Conservation (phyloP, 92 coral and sea anemone species). For the Zoanthus gigantus region DNA sequence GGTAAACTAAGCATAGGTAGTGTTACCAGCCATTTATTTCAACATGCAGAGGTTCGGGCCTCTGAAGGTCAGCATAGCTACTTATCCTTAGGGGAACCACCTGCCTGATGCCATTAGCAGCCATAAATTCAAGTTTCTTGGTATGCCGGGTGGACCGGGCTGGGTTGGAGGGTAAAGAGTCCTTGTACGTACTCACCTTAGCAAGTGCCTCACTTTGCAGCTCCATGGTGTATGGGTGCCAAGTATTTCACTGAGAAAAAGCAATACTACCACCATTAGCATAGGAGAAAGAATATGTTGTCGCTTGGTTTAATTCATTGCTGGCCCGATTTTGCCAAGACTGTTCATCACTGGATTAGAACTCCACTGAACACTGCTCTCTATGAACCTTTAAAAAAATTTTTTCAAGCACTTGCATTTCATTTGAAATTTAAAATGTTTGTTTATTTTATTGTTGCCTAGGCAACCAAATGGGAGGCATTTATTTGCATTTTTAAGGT, state of each 20-base stretch:
- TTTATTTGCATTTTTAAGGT: too few species aligned
- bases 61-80: background rate
- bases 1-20: slow-evolving; percentile 13
- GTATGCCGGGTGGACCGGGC: background rate
- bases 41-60: too few species aligned
- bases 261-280: slow-evolving; percentile 56
- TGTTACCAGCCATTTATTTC: slow-evolving; percentile 57
- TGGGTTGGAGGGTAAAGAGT: background rate
- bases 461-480: too few species aligned
- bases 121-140: background rate
- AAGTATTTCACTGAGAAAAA: slow-evolving; percentile 3
- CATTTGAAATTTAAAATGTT: slow-evolving; percentile 52
- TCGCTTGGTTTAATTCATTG: slow-evolving; percentile 68
- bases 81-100: background rate
- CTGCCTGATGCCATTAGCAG: background rate
- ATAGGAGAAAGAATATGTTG: slow-evolving; percentile 68
- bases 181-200: slow-evolving; percentile 22
- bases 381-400: slow-evolving; percentile 54
- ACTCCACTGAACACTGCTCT: slow-evolving; percentile 66
- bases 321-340: slow-evolving; percentile 80
- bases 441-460: too few species aligned
- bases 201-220: background rate
- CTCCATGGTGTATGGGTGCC: slow-evolving; percentile 51
- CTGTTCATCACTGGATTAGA: slow-evolving; percentile 73
- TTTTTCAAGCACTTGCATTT: slow-evolving; percentile 63